phyloP scores from a whole-genome alignment of 1,140 invertebrate species.

The Lordiphosa mommai region DNA sequence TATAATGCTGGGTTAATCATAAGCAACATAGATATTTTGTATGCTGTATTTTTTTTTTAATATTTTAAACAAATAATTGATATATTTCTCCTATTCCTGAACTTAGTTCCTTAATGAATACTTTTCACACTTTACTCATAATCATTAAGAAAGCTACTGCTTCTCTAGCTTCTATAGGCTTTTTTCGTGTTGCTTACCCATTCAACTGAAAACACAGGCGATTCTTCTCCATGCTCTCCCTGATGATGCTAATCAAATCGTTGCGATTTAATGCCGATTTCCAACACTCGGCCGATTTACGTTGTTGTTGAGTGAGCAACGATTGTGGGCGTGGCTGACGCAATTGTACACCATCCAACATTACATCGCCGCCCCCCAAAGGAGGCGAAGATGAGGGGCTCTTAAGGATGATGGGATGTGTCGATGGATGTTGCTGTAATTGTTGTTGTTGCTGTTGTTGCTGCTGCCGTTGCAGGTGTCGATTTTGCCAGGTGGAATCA shows the following conservation, averaged over 20 bases:
- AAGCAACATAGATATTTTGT: too few relatives aligned
- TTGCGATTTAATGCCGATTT: conserved; percentile 87
- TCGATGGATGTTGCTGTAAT: conserved; percentile 13
- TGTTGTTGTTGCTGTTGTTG: conserved; percentile 36
- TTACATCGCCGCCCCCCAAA: conserved; percentile 34
- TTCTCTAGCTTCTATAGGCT: conserved; percentile 9
- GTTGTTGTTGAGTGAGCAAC: conserved; percentile 46
- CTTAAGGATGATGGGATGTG: conserved; percentile 30
- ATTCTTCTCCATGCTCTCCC: conserved; percentile 95
- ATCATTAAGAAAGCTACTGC: conserved; percentile 15
- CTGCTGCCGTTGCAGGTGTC: conserved; percentile 42
- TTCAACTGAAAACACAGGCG: conserved; percentile 90
- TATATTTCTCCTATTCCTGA: neutral
- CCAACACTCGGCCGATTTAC: conserved; percentile 76
- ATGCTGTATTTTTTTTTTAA: too few relatives aligned
- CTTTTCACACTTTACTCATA: neutral
- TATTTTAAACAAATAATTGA: too few relatives aligned
- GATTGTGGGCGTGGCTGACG: conserved; percentile 66
- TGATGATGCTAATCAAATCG: conserved; percentile 91
- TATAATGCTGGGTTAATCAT: too few relatives aligned
- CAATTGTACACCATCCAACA: conserved; percentile 71
- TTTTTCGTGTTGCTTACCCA: conserved; percentile 81
- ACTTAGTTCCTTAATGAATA: neutral
- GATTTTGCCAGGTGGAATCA: conserved; percentile 70
- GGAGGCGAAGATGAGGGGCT: conserved; percentile 52